Evolutionary conservation across 1,140 invertebrate species (phyloP).

Genomic region (Drosophila aff.): DNA sequence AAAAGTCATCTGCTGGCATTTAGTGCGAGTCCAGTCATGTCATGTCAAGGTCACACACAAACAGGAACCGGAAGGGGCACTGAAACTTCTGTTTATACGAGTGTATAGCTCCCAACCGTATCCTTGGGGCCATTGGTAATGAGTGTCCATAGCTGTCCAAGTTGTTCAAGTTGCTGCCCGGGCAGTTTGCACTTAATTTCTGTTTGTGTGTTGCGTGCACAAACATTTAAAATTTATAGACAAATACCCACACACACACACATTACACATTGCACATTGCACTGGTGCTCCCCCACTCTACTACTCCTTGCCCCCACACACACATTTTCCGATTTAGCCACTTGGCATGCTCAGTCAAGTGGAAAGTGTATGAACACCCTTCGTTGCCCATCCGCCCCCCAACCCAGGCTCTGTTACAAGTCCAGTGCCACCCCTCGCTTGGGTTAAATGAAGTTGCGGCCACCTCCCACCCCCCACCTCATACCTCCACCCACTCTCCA

Average conservation of each 20-base stretch:
- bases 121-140: slow-evolving; percentile 46
- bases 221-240: slow-evolving; percentile 58
- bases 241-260: slow-evolving; percentile 13
- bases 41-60: slow-evolving; percentile 47
- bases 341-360: slow-evolving; percentile 53
- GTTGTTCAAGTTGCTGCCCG: slow-evolving; percentile 45
- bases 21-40: slow-evolving; percentile 34
- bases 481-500: too few relatives aligned
- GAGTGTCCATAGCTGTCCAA: slow-evolving; percentile 40
- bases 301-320: too few relatives aligned
- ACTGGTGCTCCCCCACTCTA: neutral
- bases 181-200: slow-evolving; percentile 51
- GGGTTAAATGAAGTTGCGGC: slow-evolving; percentile 34
- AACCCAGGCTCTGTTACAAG: neutral
- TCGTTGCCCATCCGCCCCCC: neutral
- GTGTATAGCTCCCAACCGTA: neutral
- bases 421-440: slow-evolving; percentile 19
- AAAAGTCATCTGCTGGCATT: slow-evolving; percentile 44
- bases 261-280: neutral
- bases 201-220: slow-evolving; percentile 52
- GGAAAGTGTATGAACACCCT: slow-evolving; percentile 34
- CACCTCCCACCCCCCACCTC: neutral
- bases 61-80: neutral
- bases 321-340: slow-evolving; percentile 39
- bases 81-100: neutral